Percentiles rank a stretch among this genome's conserved stretches.
Conservation (phyloP, 2,113 vertebrate species). For the Irena cyanogastra region DNA sequence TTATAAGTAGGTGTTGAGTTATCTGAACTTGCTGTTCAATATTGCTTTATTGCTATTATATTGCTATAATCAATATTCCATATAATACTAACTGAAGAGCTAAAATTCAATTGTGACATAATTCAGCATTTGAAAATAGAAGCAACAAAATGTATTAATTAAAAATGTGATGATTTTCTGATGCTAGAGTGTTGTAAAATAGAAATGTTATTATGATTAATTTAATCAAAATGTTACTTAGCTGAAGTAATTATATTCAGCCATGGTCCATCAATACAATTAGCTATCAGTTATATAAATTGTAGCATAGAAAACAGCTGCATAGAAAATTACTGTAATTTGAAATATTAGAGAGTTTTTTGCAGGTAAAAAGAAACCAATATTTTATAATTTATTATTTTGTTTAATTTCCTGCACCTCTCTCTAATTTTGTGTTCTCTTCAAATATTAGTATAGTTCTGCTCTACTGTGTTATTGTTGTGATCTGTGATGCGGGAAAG, state of each 20-base stretch:
- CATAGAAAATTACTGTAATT: neutral
- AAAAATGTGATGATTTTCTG: neutral
- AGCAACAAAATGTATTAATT: slow-evolving; percentile 8
- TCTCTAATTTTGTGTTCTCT: neutral
- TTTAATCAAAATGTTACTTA: slow-evolving; percentile 4
- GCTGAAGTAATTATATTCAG: neutral
- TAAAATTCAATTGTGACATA: slow-evolving; percentile 7
- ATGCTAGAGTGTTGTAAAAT: neutral
- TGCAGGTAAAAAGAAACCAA: neutral
- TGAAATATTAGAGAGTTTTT: neutral
- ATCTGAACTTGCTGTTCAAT: neutral
- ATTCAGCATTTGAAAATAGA: neutral
- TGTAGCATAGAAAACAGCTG: neutral
- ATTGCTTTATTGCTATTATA: no score
- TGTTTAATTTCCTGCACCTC: neutral
- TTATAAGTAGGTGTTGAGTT: neutral
- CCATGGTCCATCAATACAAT: neutral
- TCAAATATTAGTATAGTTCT: neutral
- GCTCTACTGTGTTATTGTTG: neutral
- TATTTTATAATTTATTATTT: neutral
- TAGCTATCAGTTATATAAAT: neutral
- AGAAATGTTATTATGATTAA: neutral
- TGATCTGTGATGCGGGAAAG: neutral
- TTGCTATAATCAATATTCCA: neutral
- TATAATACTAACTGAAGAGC: neutral